Base-by-base conservation (phyloP, 2,113 vertebrate species). In the Gulo gulo region DNA sequence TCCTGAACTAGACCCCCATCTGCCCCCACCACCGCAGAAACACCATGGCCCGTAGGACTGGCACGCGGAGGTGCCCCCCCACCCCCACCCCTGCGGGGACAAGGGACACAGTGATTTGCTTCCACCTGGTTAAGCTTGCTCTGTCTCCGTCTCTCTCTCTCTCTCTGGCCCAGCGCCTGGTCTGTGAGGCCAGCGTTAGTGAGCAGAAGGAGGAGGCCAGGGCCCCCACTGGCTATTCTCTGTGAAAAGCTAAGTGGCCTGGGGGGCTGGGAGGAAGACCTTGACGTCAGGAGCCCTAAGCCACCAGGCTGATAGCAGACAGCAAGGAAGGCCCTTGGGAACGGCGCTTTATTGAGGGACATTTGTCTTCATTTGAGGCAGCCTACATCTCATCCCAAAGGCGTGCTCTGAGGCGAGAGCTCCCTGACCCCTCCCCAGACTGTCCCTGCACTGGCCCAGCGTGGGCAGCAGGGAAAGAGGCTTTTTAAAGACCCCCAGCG, bases 351-450 rank as follows among this genome's bases (percentile, higher is more conserved):
- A 97, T 92, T 98, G 96, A 97, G 69, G 97, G 97, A 94, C 98
- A 98, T 98, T 98, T 98, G 96, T 98, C 98, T 98, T 98, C 97
- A 98, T 98, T 98, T 98, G 94, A 96, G 95, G 74, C 97, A 76
- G 96, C 88, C 95, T 98, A 81, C 94, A 97, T 96, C 85, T 98
- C 87, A 78, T 97, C 95, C 88, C 90, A 92, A 80, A 96, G 94
- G 95, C 89, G 0, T 96, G 95, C 96, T 92, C 90, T 50, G 36
- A 97, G 92, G 96, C 57, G 12, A 12, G 0, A 93, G 95, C 82
- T 97, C 88, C 97, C 98, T 97, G 95, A 96, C 96, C 94, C 89
- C 92, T 93, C 63, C 90, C 61, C 42, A 6, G 52, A 91, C 84
- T 76, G 80, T 94, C 91, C 95, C 86, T 81, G 94, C 9, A 31